These are phyloP conservation scores for Bombus confusus DNA, from an alignment of 1,140 invertebrate species.

Conservation along the genomic window DNA sequence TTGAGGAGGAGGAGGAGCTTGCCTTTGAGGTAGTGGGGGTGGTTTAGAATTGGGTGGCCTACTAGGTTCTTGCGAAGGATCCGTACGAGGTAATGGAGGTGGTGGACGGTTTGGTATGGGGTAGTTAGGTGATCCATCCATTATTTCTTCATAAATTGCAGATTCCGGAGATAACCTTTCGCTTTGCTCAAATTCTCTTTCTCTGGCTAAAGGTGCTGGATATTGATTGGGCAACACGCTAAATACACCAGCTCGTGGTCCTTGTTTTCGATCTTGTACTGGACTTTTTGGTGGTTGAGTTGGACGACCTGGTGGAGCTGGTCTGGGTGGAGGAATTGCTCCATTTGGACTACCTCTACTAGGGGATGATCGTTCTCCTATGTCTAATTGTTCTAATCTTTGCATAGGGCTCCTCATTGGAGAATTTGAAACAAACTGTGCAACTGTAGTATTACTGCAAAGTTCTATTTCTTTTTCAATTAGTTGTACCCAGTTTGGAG, in stretches of 20 bases:
- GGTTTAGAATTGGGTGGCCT: conserved; percentile 81
- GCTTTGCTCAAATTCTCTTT: conserved; percentile 51
- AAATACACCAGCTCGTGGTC: conserved; percentile 77
- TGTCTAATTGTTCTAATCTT: conserved; percentile 79
- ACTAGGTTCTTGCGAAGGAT: conserved; percentile 75
- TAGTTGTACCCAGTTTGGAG: conserved; percentile 91
- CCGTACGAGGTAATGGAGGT: conserved; percentile 76
- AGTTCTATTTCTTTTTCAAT: conserved; percentile 92
- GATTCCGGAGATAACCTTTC: conserved; percentile 76
- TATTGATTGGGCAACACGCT: conserved; percentile 66
- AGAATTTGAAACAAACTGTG: conserved; percentile 85
- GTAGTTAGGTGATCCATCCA: conserved; percentile 79
- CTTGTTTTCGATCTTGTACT: conserved; percentile 67
- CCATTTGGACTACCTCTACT: conserved; percentile 71
- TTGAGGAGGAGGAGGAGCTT: conserved; percentile 83
- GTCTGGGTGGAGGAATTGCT: conserved; percentile 72
- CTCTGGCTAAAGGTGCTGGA: neutral
- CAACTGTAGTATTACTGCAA: conserved; percentile 91
- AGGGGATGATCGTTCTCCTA: conserved; percentile 63
- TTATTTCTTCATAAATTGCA: conserved; percentile 84
- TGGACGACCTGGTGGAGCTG: conserved; percentile 84
- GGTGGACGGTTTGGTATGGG: conserved; percentile 78
- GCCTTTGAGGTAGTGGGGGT: conserved; percentile 86
- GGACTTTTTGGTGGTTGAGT: conserved; percentile 81
- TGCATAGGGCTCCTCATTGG: conserved; percentile 59